Evolutionary conservation across 2,113 vertebrate genomes (phyloP).

Genomic region (Syrmaticus mikado): DNA sequence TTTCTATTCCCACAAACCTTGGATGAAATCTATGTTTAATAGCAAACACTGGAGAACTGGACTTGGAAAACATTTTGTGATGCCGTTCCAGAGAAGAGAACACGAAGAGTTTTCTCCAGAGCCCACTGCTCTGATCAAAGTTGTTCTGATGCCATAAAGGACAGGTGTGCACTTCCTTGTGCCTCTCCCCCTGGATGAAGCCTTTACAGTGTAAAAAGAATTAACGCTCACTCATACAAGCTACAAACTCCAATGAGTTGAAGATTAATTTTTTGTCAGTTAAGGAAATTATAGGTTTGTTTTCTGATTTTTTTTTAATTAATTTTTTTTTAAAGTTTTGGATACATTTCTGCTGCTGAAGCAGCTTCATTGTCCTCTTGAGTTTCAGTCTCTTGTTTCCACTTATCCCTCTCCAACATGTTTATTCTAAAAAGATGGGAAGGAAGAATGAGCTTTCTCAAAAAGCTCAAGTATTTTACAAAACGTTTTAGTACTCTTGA

Average conservation of each 20-base stretch:
- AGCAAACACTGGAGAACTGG: neutral
- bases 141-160: neutral
- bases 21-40: neutral
- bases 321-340: neutral
- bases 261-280: neutral
- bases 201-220: neutral
- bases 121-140: neutral
- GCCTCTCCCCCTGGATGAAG: neutral
- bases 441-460: neutral
- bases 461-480: neutral
- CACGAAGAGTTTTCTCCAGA: neutral
- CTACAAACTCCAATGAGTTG: neutral
- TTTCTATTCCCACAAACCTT: neutral
- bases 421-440: neutral
- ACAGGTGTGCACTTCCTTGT: neutral
- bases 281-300: neutral
- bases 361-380: neutral
- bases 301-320: neutral
- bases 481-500: neutral
- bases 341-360: neutral
- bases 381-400: neutral
- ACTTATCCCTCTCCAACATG: fast-evolving
- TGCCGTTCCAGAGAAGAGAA: neutral
- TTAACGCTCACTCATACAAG: neutral
- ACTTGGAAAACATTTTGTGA: neutral